Percentiles rank a stretch among this genome's conserved stretches.
These are phyloP conservation scores for Stigmatopora nigra DNA, from an alignment of 2,113 vertebrate genomes.

Conservation along the genomic window DNA sequence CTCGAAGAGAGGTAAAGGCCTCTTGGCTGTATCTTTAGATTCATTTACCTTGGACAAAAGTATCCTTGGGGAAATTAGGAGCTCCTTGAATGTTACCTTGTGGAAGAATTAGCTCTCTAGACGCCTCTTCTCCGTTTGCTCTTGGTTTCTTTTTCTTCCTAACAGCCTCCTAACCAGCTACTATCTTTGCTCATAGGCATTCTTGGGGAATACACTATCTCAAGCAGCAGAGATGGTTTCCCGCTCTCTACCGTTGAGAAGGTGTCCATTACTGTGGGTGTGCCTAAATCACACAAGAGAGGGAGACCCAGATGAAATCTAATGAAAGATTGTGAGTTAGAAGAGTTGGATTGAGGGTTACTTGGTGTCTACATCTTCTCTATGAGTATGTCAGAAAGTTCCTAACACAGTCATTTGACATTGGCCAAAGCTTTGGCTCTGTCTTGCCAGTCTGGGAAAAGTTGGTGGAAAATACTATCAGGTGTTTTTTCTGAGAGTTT, in stretches of 20 bases:
- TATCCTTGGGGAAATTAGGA: slow-evolving; percentile 14
- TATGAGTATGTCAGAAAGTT: neutral
- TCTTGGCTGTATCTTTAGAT: slow-evolving; percentile 14
- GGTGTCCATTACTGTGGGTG: slow-evolving; percentile 53
- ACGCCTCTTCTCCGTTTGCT: slow-evolving; percentile 4
- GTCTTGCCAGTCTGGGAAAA: neutral
- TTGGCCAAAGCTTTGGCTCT: neutral
- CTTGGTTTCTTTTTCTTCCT: slow-evolving; percentile 3
- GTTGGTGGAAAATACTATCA: neutral
- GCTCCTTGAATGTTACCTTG: slow-evolving; percentile 14
- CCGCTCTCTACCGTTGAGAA: slow-evolving; percentile 33
- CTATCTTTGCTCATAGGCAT: slow-evolving; percentile 26
- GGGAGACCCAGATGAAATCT: slow-evolving; percentile 40
- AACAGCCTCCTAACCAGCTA: neutral
- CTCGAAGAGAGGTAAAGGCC: slow-evolving; percentile 5
- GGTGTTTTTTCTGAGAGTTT: neutral
- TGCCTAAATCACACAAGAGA: slow-evolving; percentile 44
- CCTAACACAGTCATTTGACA: neutral
- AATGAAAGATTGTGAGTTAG: slow-evolving; percentile 14
- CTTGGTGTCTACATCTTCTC: slow-evolving; percentile 1
- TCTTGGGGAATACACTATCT: slow-evolving; percentile 24
- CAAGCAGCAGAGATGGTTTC: slow-evolving; percentile 24
- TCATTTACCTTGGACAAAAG: slow-evolving; percentile 33
- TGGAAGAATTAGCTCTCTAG: slow-evolving; percentile 5
- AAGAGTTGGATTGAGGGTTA: neutral